Percentiles rank a stretch among this genome's conserved stretches.
Evolutionary conservation across 2,113 vertebrate genomes (phyloP).

Genomic region (Mirza zaza): DNA sequence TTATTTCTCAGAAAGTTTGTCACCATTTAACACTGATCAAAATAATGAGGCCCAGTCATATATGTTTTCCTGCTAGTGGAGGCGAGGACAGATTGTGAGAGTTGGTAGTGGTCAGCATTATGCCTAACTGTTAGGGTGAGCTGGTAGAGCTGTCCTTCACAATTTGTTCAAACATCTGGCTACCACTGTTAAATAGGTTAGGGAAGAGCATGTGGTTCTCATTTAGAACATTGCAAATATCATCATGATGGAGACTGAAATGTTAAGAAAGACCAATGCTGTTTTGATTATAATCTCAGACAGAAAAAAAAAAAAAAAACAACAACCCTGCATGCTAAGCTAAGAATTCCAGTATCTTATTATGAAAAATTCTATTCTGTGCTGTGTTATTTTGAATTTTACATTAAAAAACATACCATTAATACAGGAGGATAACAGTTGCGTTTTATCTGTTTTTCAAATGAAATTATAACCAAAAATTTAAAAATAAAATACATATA

Average conservation of each 20-base stretch:
- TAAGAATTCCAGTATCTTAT: slow-evolving; percentile 62
- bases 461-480: slow-evolving; percentile 18
- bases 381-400: slow-evolving; percentile 35
- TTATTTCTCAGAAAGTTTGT: neutral
- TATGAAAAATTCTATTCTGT: slow-evolving; percentile 51
- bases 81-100: slow-evolving; percentile 46
- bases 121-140: slow-evolving; percentile 58
- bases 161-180: slow-evolving; percentile 83
- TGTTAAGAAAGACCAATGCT: slow-evolving; percentile 81
- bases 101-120: slow-evolving; percentile 23
- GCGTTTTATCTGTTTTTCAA: neutral
- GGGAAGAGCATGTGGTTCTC: slow-evolving; percentile 80
- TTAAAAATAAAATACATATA: neutral
- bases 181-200: slow-evolving; percentile 74
- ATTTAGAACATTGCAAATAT: slow-evolving; percentile 79
- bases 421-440: neutral
- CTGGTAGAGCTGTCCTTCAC: slow-evolving; percentile 67
- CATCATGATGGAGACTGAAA: slow-evolving; percentile 75
- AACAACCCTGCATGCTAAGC: slow-evolving; percentile 28
- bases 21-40: slow-evolving; percentile 34
- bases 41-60: neutral
- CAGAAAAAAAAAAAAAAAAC: slow-evolving; percentile 66
- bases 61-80: neutral
- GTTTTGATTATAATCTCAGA: slow-evolving; percentile 80
- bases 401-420: slow-evolving; percentile 46